These are phyloP conservation scores for Temnothorax longispinosus DNA, from an alignment of 1,140 invertebrate genomes.

Conservation along the genomic window DNA sequence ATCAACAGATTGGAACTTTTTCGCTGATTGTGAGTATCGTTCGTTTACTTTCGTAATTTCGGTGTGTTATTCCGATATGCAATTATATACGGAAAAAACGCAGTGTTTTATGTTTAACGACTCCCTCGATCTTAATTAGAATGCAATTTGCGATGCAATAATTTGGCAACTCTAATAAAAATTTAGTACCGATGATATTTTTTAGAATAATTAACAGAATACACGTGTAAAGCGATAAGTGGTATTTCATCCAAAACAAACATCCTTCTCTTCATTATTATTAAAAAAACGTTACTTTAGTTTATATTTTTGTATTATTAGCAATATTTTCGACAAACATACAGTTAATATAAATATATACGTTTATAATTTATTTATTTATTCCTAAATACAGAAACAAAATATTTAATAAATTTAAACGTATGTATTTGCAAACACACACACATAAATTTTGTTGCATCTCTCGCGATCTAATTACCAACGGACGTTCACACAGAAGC, in stretches of 20 bases:
- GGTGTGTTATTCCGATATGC: neutral
- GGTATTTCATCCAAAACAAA: neutral
- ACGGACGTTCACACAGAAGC: neutral
- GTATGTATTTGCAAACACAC: neutral
- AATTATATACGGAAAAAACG: neutral
- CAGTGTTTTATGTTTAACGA: neutral
- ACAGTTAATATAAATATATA: neutral
- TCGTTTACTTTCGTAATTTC: slow-evolving; percentile 7
- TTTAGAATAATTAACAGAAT: neutral
- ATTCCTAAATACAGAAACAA: neutral
- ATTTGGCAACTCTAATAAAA: neutral
- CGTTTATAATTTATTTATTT: neutral
- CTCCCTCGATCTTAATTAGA: neutral
- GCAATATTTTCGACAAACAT: neutral
- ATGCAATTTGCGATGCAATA: neutral
- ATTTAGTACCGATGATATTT: neutral
- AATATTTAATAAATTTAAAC: neutral
- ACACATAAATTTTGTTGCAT: neutral
- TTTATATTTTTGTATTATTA: neutral
- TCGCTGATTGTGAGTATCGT: slow-evolving; percentile 2
- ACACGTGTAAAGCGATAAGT: neutral
- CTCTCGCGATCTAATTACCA: neutral
- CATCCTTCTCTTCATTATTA: neutral
- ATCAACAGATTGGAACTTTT: slow-evolving; percentile 68
- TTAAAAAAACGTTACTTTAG: neutral